Conservation (phyloP, 2,888 invertebrate species). For the Xestia rhomboidea region DNA sequence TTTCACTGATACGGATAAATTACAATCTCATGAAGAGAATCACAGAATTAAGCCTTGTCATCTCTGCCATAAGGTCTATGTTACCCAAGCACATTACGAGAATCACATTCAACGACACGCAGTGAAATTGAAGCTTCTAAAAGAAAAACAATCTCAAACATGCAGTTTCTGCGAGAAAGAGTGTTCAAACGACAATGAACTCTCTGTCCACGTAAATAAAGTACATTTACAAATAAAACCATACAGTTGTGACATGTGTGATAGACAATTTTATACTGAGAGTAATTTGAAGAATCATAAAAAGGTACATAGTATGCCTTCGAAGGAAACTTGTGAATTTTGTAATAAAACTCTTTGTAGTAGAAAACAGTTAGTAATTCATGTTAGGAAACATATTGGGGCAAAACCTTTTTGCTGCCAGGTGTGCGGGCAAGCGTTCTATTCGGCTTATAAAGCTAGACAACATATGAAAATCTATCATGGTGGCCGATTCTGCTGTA, state of each 20-base stretch:
- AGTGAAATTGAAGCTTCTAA: conserved; percentile 71
- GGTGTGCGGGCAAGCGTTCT: conserved; percentile 79
- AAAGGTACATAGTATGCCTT: conserved; percentile 77
- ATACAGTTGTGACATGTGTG: conserved; percentile 86
- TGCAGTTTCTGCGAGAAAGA: conserved; percentile 87
- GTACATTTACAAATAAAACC: conserved; percentile 87
- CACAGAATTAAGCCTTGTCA: conserved; percentile 77
- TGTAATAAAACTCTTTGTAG: conserved; percentile 81
- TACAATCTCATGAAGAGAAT: conserved; percentile 73
- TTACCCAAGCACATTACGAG: conserved; percentile 74
- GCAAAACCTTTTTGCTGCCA: conserved; percentile 81
- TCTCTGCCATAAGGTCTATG: conserved; percentile 80
- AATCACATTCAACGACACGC: conserved; percentile 81
- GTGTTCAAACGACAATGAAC: conserved; percentile 80
- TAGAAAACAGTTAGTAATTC: conserved; percentile 81
- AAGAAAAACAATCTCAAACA: conserved; percentile 69
- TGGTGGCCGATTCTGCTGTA: conserved; percentile 82
- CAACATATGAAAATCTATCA: conserved; percentile 80
- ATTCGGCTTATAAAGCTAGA: conserved; percentile 75
- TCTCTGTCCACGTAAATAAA: conserved; percentile 85
- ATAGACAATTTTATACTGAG: conserved; percentile 83
- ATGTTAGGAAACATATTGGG: conserved; percentile 85
- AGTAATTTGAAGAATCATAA: conserved; percentile 81
- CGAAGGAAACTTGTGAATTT: conserved; percentile 81
- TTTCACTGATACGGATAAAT: conserved; percentile 71